Evolutionary conservation across 2,888 invertebrate genomes (phyloP), one percentile per base, ranked within the genome.

Genomic region (Congeria kusceri): DNA sequence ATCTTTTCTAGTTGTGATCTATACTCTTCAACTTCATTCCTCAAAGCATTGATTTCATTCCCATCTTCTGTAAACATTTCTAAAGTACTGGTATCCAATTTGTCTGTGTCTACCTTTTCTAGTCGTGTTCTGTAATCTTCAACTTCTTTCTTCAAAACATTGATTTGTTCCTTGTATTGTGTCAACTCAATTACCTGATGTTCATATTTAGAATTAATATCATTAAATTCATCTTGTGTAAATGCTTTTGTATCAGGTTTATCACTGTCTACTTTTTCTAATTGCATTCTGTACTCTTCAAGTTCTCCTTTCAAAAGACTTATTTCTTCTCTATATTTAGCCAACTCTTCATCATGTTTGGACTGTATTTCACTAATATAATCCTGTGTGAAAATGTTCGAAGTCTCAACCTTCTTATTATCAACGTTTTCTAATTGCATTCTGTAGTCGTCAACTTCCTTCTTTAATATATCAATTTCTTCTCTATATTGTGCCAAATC

Each of bases 21-120:
- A 5, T 27, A 27, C 44, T 71, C 53, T 61, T 58, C 58, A 58
- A 58, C 18, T 58, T 58, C 58, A 27, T 58, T 58, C 58, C 18
- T 58, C 58, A 58, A 27, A n/a, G 7, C n/a, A n/a, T 27, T 13
- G 1, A 58, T 58, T 58, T 58, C 58, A 18, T 28, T 9, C 28
- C 15, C 32, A 32, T 29, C 39, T 28, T 61, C 3, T 20, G 32
- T 39, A 23, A 20, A 20, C 11, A n/a, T 5, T 5, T 56, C 11
- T 4, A 1, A n/a, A 25, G 56, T n/a, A n/a, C n/a, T n/a, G n/a
- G n/a, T 25, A 1, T n/a, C 29, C 13, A 25, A 15, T 28, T 53
- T 20, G 11, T 53, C 28, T 15, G 7, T 0, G n/a, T 39, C 7
- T 23, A 25, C 39, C 23, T 49, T 15, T 32, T 66, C 11, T 1